These are phyloP conservation scores for Nothoprocta pentlandii DNA, from an alignment of 2,113 vertebrate species.

Conservation along the genomic window DNA sequence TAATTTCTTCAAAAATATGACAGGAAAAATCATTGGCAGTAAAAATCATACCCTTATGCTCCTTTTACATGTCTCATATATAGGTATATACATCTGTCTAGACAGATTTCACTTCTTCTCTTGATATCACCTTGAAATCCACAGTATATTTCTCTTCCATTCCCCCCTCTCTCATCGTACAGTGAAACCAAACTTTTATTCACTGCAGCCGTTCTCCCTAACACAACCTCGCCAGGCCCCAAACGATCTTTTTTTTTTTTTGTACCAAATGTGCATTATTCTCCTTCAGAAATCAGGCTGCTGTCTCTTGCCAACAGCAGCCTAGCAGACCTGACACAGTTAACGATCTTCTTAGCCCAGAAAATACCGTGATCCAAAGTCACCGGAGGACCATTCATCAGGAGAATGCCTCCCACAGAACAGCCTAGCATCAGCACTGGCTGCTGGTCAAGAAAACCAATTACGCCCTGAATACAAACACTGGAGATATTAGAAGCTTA, in stretches of 20 bases:
- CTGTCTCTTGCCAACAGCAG: background rate
- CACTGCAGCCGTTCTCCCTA: background rate
- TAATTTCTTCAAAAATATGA: background rate
- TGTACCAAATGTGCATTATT: background rate
- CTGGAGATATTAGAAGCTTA: background rate
- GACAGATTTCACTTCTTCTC: background rate
- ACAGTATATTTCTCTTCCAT: background rate
- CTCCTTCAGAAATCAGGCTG: background rate
- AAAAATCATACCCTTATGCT: background rate
- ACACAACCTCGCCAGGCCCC: background rate
- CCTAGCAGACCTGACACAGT: background rate
- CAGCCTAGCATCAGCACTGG: background rate
- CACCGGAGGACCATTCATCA: background rate
- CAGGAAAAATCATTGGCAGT: background rate
- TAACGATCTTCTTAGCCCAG: background rate
- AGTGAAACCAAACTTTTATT: background rate
- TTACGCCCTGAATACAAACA: background rate
- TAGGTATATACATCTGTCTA: background rate
- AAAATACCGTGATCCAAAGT: background rate
- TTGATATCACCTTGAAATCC: background rate
- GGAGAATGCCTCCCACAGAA: background rate
- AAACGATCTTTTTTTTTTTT: background rate
- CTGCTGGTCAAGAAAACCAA: background rate
- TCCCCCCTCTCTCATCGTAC: background rate
- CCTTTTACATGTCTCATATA: background rate